Evolutionary conservation across 1,140 invertebrate species (phyloP).

Genomic region (Dendrolimus punctatus): DNA sequence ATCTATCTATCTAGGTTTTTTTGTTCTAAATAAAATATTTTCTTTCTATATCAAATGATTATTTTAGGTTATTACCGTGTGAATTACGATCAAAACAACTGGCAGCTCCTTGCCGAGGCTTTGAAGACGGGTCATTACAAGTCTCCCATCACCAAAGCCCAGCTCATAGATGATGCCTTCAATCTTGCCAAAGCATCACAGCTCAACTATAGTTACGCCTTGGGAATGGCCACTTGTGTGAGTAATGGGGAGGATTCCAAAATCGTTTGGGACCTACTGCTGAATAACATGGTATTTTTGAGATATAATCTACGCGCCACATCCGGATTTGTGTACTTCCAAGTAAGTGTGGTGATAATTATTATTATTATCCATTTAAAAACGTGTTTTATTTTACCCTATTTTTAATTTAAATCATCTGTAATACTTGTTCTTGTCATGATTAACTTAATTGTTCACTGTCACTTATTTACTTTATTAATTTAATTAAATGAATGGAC

Average conservation of each 20-base stretch:
- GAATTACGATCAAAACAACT: conserved; percentile 81
- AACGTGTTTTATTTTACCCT: too few relatives aligned
- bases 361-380: too few relatives aligned
- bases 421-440: too few relatives aligned
- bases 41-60: background rate
- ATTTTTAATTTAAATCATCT: too few relatives aligned
- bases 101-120: conserved; percentile 75
- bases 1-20: too few relatives aligned
- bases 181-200: conserved; percentile 77
- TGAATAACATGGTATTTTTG: conserved; percentile 68
- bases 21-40: too few relatives aligned
- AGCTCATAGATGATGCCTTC: conserved; percentile 88
- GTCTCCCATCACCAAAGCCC: conserved; percentile 78
- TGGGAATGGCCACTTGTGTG: conserved; percentile 77
- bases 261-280: conserved; percentile 73
- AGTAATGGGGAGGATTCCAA: conserved; percentile 73
- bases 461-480: too few relatives aligned
- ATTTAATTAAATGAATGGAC: too few relatives aligned
- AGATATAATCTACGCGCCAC: conserved; percentile 46
- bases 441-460: too few relatives aligned
- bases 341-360: conserved; percentile 39
- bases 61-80: conserved; percentile 81
- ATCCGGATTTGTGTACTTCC: conserved; percentile 49
- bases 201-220: conserved; percentile 73
- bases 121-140: conserved; percentile 49